A percentile compares a stretch with the other conserved stretches of the same genome.
Conservation (phyloP, 2,113 vertebrate genomes). For the Neogobius melanostomus region DNA sequence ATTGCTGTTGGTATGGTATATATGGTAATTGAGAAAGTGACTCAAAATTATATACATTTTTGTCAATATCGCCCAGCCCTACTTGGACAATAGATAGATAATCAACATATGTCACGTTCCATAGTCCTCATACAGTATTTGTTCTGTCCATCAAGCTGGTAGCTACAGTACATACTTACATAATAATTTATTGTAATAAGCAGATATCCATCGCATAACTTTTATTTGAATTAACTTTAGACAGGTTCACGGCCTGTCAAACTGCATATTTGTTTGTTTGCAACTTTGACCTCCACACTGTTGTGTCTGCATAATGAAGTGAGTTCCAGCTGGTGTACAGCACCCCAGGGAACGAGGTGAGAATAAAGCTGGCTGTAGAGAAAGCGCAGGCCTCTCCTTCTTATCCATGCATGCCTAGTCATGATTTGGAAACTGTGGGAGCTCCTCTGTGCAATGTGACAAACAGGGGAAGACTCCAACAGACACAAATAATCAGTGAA, state of each 20-base stretch:
- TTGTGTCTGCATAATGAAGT: conserved; percentile 58
- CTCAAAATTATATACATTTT: too few species aligned
- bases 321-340: conserved; percentile 67
- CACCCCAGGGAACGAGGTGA: conserved; percentile 59
- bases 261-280: conserved; percentile 3
- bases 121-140: too few species aligned
- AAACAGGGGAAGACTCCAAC: conserved; percentile 20
- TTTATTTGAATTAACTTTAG: conserved; percentile 21
- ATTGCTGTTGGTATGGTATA: too few species aligned
- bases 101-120: too few species aligned
- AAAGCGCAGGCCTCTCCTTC: conserved; percentile 3
- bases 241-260: conserved; percentile 38
- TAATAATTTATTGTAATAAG: too few species aligned
- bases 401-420: conserved; percentile 43
- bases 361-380: conserved; percentile 57
- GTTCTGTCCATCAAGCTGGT: too few species aligned
- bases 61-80: too few species aligned
- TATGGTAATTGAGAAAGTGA: too few species aligned
- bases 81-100: too few species aligned
- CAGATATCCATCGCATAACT: too few species aligned
- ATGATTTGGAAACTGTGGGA: conserved; percentile 40
- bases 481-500: conserved; percentile 14
- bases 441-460: conserved; percentile 36
- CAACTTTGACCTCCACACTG: conserved; percentile 53
- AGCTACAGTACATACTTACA: too few species aligned